Conservation (phyloP, 2,797 vertebrate species). For the Notolabrus celidotus region DNA sequence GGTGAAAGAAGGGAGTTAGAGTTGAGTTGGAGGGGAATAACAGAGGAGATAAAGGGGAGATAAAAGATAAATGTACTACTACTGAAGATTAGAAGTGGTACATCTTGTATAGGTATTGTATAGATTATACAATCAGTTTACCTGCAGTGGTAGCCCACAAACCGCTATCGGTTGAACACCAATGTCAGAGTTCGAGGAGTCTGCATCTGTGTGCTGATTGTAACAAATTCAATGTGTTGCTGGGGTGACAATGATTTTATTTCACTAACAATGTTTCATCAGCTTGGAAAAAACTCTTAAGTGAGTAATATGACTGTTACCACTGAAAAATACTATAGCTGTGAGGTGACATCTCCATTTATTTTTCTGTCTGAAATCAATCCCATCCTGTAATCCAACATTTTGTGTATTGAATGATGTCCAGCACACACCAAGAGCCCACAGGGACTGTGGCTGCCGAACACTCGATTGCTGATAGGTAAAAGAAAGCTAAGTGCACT, state of each 20-base stretch:
- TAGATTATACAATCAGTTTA: no score
- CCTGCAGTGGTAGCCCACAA: neutral
- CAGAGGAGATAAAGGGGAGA: no score
- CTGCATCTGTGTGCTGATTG: neutral
- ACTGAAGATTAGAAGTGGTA: no score
- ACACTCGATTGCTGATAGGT: neutral
- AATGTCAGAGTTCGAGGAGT: constrained; percentile 4
- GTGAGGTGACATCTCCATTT: neutral
- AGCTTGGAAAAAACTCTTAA: neutral
- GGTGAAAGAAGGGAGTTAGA: no score
- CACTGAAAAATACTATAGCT: neutral
- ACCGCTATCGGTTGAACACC: neutral
- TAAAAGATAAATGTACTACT: no score
- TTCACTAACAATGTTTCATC: constrained; percentile 7
- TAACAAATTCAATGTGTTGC: neutral
- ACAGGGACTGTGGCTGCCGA: neutral
- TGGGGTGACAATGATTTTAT: neutral
- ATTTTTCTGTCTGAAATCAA: constrained; percentile 7
- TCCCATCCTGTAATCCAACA: neutral
- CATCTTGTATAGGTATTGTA: no score
- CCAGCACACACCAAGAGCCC: neutral
- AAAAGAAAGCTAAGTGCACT: constrained; percentile 1
- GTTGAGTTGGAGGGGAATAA: no score
- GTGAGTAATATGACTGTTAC: neutral
- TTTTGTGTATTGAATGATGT: neutral